phyloP scores from a whole-genome alignment of 2,797 vertebrate species.

The Loriculus beryllinus region DNA sequence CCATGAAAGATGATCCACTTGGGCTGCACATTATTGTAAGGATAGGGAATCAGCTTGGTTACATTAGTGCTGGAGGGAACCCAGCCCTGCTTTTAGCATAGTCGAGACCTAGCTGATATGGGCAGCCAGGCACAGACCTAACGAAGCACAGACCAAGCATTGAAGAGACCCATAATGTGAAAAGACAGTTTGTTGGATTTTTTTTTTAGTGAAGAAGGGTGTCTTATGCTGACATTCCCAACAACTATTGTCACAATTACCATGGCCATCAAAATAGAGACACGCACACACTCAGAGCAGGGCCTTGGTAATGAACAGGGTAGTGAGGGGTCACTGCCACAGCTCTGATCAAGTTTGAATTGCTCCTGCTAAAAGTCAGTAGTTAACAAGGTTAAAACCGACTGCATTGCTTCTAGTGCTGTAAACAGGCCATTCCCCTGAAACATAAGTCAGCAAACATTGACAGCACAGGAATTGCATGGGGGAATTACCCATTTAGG shows the following conservation, averaged over 20 bases:
- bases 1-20: neutral
- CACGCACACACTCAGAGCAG: neutral
- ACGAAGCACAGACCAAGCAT: neutral
- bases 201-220: neutral
- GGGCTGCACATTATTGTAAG: neutral
- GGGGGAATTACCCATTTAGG: neutral
- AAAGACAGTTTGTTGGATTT: rapidly evolving
- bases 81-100: neutral
- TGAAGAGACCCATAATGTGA: neutral
- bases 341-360: neutral
- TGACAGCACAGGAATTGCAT: neutral
- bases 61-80: neutral
- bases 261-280: neutral
- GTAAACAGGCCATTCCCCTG: neutral
- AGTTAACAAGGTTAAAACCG: neutral
- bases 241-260: neutral
- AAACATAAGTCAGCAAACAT: neutral
- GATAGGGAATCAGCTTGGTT: neutral
- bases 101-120: neutral
- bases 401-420: neutral
- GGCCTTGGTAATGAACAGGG: neutral
- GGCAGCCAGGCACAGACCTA: neutral
- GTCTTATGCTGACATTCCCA: neutral
- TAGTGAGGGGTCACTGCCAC: neutral
- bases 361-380: neutral